These are phyloP conservation scores for Felis chaus DNA, from an alignment of 2,113 vertebrate genomes.

Conservation along the genomic window DNA sequence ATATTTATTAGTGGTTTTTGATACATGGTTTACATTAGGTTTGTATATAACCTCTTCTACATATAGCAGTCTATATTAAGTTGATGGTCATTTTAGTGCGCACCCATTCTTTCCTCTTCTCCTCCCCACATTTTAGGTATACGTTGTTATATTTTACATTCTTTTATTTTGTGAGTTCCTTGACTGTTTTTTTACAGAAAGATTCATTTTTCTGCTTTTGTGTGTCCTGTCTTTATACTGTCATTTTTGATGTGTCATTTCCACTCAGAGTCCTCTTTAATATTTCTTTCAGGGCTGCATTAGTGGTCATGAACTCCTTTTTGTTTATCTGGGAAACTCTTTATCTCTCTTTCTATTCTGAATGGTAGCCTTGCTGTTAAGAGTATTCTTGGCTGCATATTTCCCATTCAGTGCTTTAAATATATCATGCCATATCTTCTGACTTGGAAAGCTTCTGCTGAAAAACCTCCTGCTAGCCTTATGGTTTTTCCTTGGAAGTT, in stretches of 20 bases:
- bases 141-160: not conserved
- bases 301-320: not conserved
- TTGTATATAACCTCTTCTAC: not conserved
- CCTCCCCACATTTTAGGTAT: not conserved
- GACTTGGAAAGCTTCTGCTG: not conserved
- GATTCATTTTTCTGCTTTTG: not conserved
- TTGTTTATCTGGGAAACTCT: not conserved
- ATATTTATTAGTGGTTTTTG: not conserved
- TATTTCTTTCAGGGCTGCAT: not conserved
- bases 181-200: not conserved
- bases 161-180: not conserved
- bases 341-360: not conserved
- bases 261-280: not conserved
- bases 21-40: not conserved
- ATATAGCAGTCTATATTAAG: not conserved
- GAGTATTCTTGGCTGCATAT: not conserved
- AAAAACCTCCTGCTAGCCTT: not conserved
- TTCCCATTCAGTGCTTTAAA: not conserved
- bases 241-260: not conserved
- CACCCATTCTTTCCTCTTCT: not conserved
- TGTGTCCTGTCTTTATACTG: not conserved
- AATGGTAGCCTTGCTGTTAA: not conserved
- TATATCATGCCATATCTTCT: not conserved
- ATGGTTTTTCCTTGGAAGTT: not conserved
- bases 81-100: not conserved